Percentiles rank a stretch among this genome's conserved stretches.
Evolutionary conservation across 2,797 vertebrate species (phyloP).

Genomic region (Sarcoramphus papa): DNA sequence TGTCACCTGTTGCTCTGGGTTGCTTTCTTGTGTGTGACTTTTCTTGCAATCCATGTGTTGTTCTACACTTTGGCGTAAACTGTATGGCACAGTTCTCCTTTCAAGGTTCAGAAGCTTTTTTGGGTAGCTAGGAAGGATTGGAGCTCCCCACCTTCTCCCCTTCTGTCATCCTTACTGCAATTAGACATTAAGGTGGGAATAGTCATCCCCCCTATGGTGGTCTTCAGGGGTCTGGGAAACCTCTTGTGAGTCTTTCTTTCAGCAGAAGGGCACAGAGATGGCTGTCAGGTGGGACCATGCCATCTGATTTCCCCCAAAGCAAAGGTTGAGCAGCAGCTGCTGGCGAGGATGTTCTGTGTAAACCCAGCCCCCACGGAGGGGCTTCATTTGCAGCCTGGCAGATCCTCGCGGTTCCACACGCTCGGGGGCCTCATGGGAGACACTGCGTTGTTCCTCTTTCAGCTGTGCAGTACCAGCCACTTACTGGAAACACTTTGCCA

Average conservation of each 20-base stretch:
- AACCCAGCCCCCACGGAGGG: neutral
- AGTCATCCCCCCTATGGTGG: fast-evolving
- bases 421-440: neutral
- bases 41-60: neutral
- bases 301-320: neutral
- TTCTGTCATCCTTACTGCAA: neutral
- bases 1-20: neutral
- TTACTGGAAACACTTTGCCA: neutral
- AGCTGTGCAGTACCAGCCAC: neutral
- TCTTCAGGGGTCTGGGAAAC: neutral
- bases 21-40: neutral
- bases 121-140: neutral
- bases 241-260: neutral
- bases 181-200: neutral
- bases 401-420: neutral
- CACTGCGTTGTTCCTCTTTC: neutral
- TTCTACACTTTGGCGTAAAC: neutral
- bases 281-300: neutral
- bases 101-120: neutral
- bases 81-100: neutral
- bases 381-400: neutral
- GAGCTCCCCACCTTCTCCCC: neutral
- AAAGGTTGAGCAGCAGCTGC: neutral
- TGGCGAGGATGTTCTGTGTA: neutral
- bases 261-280: neutral